These are phyloP conservation scores for Pammene fasciana DNA, from an alignment of 2,888 invertebrate species.

Conservation along the genomic window DNA sequence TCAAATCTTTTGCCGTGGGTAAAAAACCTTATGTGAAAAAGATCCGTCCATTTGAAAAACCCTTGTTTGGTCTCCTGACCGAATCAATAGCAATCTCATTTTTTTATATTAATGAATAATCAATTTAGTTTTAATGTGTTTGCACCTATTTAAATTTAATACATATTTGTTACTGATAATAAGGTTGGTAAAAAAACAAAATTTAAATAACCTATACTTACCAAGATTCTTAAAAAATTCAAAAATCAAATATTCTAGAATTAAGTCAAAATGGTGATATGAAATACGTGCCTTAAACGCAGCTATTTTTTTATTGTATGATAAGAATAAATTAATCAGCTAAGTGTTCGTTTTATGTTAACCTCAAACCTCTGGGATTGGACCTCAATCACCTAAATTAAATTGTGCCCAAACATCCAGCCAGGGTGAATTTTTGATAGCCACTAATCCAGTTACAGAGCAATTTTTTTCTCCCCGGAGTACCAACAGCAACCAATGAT, in stretches of 20 bases:
- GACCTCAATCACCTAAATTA: conserved; percentile 29
- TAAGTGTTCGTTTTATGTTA: conserved; percentile 11
- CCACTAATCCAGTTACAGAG: conserved; percentile 18
- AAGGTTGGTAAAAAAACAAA: too few species aligned
- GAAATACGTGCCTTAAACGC: conserved; percentile 12
- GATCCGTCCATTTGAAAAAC: too few species aligned
- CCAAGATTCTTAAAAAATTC: too few species aligned
- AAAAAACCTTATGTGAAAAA: too few species aligned
- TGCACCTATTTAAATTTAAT: too few species aligned
- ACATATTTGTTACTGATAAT: too few species aligned
- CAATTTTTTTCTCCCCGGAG: conserved; percentile 14
- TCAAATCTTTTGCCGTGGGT: too few species aligned
- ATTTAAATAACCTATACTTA: too few species aligned
- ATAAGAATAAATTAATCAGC: conserved; percentile 29
- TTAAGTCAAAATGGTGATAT: conserved; percentile 32
- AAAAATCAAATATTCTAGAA: background rate
- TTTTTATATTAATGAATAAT: too few species aligned
- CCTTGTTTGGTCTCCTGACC: too few species aligned
- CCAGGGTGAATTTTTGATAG: conserved; percentile 18
- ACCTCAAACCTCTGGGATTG: conserved; percentile 7
- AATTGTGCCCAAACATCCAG: conserved; percentile 13
- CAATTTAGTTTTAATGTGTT: too few species aligned
- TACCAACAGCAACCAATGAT: background rate
- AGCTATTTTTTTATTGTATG: background rate
- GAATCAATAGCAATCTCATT: too few species aligned